Evolutionary conservation across 2,113 vertebrate genomes (phyloP).

Genomic region (Athene cunicularia): DNA sequence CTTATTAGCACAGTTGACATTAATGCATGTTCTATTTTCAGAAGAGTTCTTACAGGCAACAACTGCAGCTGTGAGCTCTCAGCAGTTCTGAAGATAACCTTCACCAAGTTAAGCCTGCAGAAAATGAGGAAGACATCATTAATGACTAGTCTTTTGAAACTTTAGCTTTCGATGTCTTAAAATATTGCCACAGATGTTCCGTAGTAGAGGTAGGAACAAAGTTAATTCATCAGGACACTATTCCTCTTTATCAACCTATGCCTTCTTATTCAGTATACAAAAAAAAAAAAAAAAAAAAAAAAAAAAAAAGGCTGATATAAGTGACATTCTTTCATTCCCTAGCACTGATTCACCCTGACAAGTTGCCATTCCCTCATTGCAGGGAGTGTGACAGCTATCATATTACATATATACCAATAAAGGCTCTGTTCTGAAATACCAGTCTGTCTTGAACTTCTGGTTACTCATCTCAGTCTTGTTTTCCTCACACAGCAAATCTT

Average conservation of each 20-base stretch:
- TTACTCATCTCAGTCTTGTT: neutral
- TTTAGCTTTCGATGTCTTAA: neutral
- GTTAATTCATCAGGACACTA: neutral
- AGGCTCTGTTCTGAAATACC: neutral
- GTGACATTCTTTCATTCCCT: neutral
- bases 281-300: neutral
- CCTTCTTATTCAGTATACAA: neutral
- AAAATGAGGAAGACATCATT: neutral
- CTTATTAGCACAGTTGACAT: neutral
- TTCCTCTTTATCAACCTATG: neutral
- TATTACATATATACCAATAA: neutral
- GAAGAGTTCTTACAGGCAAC: neutral
- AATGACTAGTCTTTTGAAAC: neutral
- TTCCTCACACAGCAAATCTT: neutral
- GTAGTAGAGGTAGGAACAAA: neutral
- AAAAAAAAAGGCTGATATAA: neutral
- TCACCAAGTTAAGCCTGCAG: neutral
- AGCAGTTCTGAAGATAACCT: slow-evolving; percentile 7
- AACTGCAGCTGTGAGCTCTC: slow-evolving; percentile 21
- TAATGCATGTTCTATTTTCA: slow-evolving; percentile 22
- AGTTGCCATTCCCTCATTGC: neutral
- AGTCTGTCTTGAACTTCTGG: neutral
- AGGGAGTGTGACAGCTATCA: neutral
- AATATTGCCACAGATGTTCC: neutral
- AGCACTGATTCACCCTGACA: neutral